Conservation (phyloP, 2,797 vertebrate species). For the Zenarchopterus dispar region DNA sequence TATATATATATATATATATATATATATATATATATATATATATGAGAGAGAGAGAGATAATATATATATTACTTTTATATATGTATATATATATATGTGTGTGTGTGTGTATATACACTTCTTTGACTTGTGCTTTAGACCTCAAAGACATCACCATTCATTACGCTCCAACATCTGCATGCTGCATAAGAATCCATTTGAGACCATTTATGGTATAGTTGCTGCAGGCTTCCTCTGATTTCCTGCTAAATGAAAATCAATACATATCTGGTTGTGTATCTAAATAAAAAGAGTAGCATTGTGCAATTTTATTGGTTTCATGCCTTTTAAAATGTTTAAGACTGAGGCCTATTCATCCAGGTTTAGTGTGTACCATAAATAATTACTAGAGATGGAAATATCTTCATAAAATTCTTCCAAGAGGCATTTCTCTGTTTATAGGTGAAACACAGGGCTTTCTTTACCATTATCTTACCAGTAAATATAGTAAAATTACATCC, state of each 20-base stretch:
- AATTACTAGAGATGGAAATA: neutral
- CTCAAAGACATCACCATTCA: slow-evolving; percentile 13
- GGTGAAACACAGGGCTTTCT: slow-evolving; percentile 2
- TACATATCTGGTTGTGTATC: neutral
- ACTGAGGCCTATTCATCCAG: neutral
- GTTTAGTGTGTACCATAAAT: neutral
- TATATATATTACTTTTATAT: too few relatives aligned
- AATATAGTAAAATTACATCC: neutral
- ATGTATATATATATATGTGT: too few relatives aligned
- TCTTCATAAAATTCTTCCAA: slow-evolving; percentile 4
- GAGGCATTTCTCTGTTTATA: slow-evolving; percentile 3
- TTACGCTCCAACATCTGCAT: slow-evolving; percentile 10
- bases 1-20: too few relatives aligned
- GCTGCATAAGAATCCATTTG: slow-evolving; percentile 3
- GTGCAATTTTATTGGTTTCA: neutral
- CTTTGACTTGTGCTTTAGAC: neutral
- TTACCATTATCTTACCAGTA: slow-evolving; percentile 9
- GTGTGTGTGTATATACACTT: too few relatives aligned
- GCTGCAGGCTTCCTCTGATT: slow-evolving; percentile 5
- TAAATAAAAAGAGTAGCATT: neutral
- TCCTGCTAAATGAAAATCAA: slow-evolving; percentile 27
- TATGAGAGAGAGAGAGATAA: too few relatives aligned
- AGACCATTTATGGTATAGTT: slow-evolving; percentile 15
- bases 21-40: too few relatives aligned
- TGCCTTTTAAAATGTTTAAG: slow-evolving; percentile 4